Conservation (phyloP, 2,888 invertebrate genomes). For the Synergus itoensis region DNA sequence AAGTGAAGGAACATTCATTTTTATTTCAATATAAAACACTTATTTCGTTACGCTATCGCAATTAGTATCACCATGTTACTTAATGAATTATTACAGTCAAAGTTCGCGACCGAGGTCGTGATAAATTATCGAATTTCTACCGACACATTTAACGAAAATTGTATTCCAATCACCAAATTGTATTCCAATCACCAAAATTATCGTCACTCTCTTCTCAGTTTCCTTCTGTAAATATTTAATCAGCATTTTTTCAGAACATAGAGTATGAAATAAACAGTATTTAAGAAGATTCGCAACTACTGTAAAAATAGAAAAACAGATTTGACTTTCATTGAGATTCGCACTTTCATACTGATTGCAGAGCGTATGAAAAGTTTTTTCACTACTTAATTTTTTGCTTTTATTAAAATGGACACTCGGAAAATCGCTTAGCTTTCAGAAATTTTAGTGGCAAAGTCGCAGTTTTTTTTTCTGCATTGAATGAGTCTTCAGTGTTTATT, state of each 20-base stretch:
- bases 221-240: not conserved
- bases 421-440: not conserved
- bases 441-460: not conserved
- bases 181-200: not conserved
- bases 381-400: not conserved
- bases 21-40: slow-evolving; percentile 62
- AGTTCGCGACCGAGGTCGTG: not conserved
- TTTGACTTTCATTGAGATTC: not conserved
- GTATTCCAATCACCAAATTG: slow-evolving; percentile 5
- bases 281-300: not conserved
- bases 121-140: slow-evolving; percentile 23
- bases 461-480: not conserved
- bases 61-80: slow-evolving; percentile 35
- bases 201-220: not conserved
- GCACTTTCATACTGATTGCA: not conserved
- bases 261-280: not conserved
- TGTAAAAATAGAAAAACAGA: not conserved
- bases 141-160: slow-evolving; percentile 1
- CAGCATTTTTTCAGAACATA: not conserved
- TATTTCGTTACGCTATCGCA: slow-evolving; percentile 50
- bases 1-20: slow-evolving; percentile 49
- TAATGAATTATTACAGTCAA: slow-evolving; percentile 35
- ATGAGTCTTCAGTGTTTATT: no score
- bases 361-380: not conserved
- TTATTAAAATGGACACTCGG: not conserved